Percentiles rank a stretch among this genome's conserved stretches.
These are phyloP conservation scores for Poeciliopsis turrubarensis DNA, from an alignment of 2,113 vertebrate genomes.

Conservation along the genomic window DNA sequence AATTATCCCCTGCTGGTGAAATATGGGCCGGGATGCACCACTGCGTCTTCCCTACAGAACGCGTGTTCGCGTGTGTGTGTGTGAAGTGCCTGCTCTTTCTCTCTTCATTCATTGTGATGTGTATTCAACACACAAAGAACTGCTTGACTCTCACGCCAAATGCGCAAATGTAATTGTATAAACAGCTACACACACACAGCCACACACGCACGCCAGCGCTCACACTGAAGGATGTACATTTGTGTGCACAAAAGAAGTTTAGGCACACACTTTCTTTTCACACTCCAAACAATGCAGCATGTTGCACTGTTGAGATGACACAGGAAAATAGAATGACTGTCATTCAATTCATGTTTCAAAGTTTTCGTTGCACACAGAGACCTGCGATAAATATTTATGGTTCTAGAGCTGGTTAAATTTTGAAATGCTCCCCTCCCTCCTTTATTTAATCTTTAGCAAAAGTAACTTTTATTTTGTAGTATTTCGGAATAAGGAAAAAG, in stretches of 20 bases:
- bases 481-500: background rate
- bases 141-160: conserved; percentile 27
- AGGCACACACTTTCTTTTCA: conserved; percentile 19
- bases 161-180: conserved; percentile 15
- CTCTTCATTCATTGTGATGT: conserved; percentile 45
- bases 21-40: conserved; percentile 76
- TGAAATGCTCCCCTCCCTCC: too few species aligned
- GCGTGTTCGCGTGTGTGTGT: background rate
- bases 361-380: background rate
- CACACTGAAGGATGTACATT: background rate
- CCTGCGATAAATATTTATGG: background rate
- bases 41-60: conserved; percentile 69
- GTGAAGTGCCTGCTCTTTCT: conserved; percentile 7
- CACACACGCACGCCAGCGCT: too few species aligned
- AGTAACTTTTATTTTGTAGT: background rate
- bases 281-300: conserved; percentile 38
- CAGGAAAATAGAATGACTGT: conserved; percentile 56
- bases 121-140: conserved; percentile 35
- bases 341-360: conserved; percentile 36
- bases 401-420: background rate
- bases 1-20: conserved; percentile 81
- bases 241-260: background rate
- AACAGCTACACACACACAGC: background rate
- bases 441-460: background rate
- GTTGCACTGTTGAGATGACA: conserved; percentile 55